Percentiles rank a stretch among this genome's conserved stretches.
These are phyloP conservation scores for Prostheceraeus crozeri DNA, from an alignment of 2,888 invertebrate genomes.

Conservation along the genomic window DNA sequence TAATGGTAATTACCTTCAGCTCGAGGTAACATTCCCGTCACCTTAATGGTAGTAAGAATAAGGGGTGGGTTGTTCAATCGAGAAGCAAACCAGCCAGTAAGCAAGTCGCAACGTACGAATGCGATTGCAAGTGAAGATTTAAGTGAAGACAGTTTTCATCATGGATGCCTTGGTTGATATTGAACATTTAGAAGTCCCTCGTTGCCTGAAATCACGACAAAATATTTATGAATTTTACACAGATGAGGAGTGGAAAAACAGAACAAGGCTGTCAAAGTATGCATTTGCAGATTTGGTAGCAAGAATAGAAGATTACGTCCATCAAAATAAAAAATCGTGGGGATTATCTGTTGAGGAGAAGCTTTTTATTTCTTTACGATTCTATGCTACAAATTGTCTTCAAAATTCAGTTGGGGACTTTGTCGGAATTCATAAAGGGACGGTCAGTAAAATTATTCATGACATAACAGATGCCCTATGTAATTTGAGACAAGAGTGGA, in stretches of 20 bases:
- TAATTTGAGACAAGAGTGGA: constrained; percentile 3
- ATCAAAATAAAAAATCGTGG: neutral
- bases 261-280: neutral
- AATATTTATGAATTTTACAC: neutral
- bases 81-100: too few relatives aligned
- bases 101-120: too few relatives aligned
- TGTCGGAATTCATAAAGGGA: too few relatives aligned
- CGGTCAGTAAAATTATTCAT: constrained; percentile 9
- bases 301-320: neutral
- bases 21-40: too few relatives aligned
- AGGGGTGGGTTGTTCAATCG: too few relatives aligned
- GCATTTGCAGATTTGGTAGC: neutral
- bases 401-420: too few relatives aligned
- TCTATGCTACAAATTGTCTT: constrained; percentile 4
- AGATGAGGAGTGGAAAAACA: constrained; percentile 10
- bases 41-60: too few relatives aligned
- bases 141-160: too few relatives aligned
- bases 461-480: constrained; percentile 3
- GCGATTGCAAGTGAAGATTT: too few relatives aligned
- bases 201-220: constrained; percentile 2
- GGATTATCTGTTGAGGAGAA: constrained; percentile 18
- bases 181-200: constrained; percentile 5
- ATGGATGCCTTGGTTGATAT: too few relatives aligned
- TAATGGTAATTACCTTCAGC: too few relatives aligned
- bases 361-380: constrained; percentile 14